These are phyloP conservation scores for Danio kyathit DNA, from an alignment of 2,797 vertebrate species.

Conservation along the genomic window DNA sequence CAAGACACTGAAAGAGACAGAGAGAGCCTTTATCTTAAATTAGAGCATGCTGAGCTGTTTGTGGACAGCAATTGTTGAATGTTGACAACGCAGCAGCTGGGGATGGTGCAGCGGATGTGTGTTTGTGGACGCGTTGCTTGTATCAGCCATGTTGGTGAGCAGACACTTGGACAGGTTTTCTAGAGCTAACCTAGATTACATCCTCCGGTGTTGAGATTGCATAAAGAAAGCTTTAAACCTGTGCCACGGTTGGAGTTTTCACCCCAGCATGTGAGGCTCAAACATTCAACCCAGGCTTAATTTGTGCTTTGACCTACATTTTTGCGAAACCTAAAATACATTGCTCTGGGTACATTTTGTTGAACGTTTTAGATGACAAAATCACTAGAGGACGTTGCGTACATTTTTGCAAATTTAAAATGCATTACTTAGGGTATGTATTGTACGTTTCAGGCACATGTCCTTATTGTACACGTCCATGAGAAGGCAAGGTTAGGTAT, in stretches of 20 bases:
- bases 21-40: slow-evolving; percentile 36
- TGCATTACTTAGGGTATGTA: no score
- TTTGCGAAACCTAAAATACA: no score
- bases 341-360: no score
- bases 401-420: no score
- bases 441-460: no score
- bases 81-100: slow-evolving; percentile 21
- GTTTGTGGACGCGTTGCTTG: neutral
- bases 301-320: no score
- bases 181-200: slow-evolving; percentile 37
- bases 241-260: slow-evolving; percentile 16
- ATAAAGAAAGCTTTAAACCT: slow-evolving; percentile 25
- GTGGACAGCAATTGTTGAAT: slow-evolving; percentile 18
- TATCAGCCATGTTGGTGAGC: neutral
- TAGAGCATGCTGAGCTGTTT: slow-evolving; percentile 12
- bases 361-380: no score
- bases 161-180: neutral
- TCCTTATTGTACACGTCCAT: no score
- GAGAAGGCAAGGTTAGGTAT: no score
- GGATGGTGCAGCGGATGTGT: neutral
- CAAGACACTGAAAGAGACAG: slow-evolving; percentile 6
- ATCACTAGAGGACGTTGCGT: no score
- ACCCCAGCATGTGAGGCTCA: neutral
- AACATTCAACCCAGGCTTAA: neutral
- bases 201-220: slow-evolving; percentile 24